A percentile compares a stretch with the other conserved stretches of the same genome.
phyloP scores from a whole-genome alignment of 2,888 invertebrate genomes.

The Arenicola marina region DNA sequence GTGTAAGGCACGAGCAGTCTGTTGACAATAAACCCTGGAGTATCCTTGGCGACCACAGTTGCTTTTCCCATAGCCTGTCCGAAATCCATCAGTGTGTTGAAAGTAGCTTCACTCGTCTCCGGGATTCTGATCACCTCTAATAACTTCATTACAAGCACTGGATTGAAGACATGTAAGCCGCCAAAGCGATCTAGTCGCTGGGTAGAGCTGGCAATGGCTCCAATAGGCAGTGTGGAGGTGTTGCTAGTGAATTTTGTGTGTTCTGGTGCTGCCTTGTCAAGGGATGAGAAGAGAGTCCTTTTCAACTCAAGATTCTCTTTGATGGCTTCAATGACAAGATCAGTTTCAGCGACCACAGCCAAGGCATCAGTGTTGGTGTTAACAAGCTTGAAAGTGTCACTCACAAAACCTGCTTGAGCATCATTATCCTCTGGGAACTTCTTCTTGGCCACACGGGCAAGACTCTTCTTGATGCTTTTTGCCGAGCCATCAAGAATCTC shows the following conservation, averaged over 20 bases:
- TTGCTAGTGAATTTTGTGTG: constrained; percentile 84
- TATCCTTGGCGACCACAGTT: constrained; percentile 82
- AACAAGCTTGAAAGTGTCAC: constrained; percentile 69
- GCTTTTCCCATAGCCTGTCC: constrained; percentile 82
- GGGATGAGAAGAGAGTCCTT: constrained; percentile 72
- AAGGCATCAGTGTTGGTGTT: constrained; percentile 69
- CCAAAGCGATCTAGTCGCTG: constrained; percentile 74
- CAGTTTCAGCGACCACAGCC: constrained; percentile 70
- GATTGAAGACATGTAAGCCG: constrained; percentile 90
- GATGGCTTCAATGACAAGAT: constrained; percentile 84
- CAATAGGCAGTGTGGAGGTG: constrained; percentile 83
- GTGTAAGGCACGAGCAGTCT: constrained; percentile 82
- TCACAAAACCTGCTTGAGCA: too few species aligned
- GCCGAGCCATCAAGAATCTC: constrained; percentile 76
- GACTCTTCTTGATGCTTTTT: constrained; percentile 71
- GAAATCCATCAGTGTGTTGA: constrained; percentile 74
- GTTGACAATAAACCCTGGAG: constrained; percentile 91
- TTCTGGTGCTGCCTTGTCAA: constrained; percentile 69
- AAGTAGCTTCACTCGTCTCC: constrained; percentile 79
- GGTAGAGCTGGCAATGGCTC: constrained; percentile 77
- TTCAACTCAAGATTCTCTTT: constrained; percentile 81
- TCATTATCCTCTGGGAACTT: constrained; percentile 60
- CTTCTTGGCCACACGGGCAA: constrained; percentile 80
- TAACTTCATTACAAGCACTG: constrained; percentile 84
- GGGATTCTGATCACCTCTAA: constrained; percentile 79